Base-by-base conservation (phyloP, 1,140 invertebrate genomes). In the Meloidogyne hapla region DNA sequence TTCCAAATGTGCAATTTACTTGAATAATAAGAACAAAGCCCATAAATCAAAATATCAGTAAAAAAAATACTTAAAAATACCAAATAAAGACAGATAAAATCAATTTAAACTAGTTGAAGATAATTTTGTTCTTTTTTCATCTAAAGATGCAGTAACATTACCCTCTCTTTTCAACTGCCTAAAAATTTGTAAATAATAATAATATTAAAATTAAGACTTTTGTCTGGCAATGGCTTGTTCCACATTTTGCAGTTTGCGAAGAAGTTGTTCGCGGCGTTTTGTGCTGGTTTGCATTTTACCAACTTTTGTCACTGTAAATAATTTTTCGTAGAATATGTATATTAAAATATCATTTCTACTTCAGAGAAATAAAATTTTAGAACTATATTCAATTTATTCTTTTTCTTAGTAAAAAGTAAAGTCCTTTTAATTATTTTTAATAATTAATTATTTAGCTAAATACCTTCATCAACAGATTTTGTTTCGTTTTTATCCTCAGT, bases 201-300 rank as follows among this genome's bases (percentile, higher is more conserved):
- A 6, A 21, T 56, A 5, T 56, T n/a, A 56, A 56, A 56, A 56
- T 6, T 6, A 33, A 5, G 0, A 73, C 71, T 61, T 73, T 21
- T 73, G 21, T 64, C 48, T 38, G 4, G 45, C 71, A 4, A 73
- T 73, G 4, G 71, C 71, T 12, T 65, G 56, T 64, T 73, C 71
- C 13, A 73, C 56, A 40, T 61, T 63, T 61, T 73, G 71, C 38
- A 73, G 38, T 33, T 33, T 42, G 10, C 40, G 61, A 61, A 65
- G 42, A 61, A 73, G 38, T n/a, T 73, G 23, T 12, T 64, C 56
- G 15, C 69, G 48, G 18, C 71, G 71, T 64, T 73, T 33, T n/a
- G n/a, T 13, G 12, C 28, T 67, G 4, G 4, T 21, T 8, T 67
- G 65, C 9, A 9, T 8, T 23, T 15, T n/a, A 25, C n/a, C 65